Conservation (phyloP, 2,888 invertebrate genomes). For the Octonoba sinensis region DNA sequence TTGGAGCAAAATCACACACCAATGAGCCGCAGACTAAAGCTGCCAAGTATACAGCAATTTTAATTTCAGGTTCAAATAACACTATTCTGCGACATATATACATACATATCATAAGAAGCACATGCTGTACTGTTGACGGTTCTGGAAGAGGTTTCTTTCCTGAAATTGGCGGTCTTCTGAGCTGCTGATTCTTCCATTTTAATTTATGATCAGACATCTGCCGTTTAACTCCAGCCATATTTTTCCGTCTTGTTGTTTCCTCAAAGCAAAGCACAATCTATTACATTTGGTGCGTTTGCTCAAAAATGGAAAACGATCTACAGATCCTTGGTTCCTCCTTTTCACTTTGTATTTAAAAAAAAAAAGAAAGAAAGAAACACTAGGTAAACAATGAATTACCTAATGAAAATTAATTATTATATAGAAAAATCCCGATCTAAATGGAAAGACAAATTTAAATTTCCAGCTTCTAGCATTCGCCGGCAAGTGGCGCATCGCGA, state of each 20-base stretch:
- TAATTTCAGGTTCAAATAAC: conserved; percentile 86
- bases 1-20: conserved; percentile 84
- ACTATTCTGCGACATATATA: conserved; percentile 89
- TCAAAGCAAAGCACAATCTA: too few relatives aligned
- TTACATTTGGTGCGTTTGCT: too few relatives aligned
- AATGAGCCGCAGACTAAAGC: conserved; percentile 86
- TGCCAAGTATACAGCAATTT: conserved; percentile 87
- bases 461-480: too few relatives aligned
- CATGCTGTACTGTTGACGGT: conserved; percentile 85
- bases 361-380: too few relatives aligned
- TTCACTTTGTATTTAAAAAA: too few relatives aligned
- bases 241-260: conserved; percentile 32
- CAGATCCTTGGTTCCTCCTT: too few relatives aligned
- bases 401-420: too few relatives aligned
- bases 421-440: too few relatives aligned
- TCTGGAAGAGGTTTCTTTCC: conserved; percentile 80
- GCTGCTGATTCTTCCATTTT: conserved; percentile 41
- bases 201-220: conserved; percentile 3
- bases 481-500: too few relatives aligned
- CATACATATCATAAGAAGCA: conserved; percentile 84
- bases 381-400: too few relatives aligned
- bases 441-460: too few relatives aligned
- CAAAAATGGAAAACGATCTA: too few relatives aligned
- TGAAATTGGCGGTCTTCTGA: conserved; percentile 10
- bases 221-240: conserved; percentile 58